Percentiles rank a stretch among this genome's conserved stretches.
phyloP scores from a whole-genome alignment of 2,888 invertebrate genomes.

The Drosophila sordidula region DNA sequence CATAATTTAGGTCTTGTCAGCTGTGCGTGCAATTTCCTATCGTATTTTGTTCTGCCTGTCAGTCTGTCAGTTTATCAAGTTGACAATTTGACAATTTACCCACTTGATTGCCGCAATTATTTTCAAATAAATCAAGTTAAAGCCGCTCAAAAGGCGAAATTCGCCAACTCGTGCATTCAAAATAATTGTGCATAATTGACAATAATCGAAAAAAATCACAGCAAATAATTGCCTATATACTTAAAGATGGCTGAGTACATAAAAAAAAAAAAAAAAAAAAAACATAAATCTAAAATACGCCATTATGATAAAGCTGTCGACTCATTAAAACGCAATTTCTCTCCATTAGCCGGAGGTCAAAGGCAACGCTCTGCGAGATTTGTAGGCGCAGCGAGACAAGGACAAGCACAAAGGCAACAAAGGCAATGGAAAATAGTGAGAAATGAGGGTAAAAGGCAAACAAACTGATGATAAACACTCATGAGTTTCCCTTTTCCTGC shows the following conservation, averaged over 20 bases:
- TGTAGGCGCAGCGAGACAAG: constrained; percentile 28
- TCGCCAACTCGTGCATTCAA: constrained; percentile 12
- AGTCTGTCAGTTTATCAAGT: constrained; percentile 24
- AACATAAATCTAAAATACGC: constrained; percentile 11
- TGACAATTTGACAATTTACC: constrained; percentile 28
- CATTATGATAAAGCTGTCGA: constrained; percentile 68
- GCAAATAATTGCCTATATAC: constrained; percentile 17
- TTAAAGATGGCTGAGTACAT: not conserved
- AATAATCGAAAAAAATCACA: constrained; percentile 39
- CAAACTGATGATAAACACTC: constrained; percentile 60
- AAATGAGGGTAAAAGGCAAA: constrained; percentile 41
- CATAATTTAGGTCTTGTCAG: constrained; percentile 33
- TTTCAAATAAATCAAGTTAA: constrained; percentile 54
- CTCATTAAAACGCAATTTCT: constrained; percentile 77
- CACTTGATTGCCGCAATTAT: constrained; percentile 44
- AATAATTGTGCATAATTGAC: constrained; percentile 57
- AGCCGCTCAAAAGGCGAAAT: constrained; percentile 20
- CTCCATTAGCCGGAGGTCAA: constrained; percentile 62
- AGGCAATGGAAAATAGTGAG: constrained; percentile 8
- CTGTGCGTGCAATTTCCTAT: constrained; percentile 36
- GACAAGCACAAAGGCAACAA: constrained; percentile 7
- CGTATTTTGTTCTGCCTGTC: constrained; percentile 33
- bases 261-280: constrained; percentile 10
- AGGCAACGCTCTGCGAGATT: constrained; percentile 17
- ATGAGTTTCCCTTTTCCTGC: constrained; percentile 38